Conservation (phyloP, 37 sponge, comb jelly and placozoan species). For the Tethya wilhelma region DNA sequence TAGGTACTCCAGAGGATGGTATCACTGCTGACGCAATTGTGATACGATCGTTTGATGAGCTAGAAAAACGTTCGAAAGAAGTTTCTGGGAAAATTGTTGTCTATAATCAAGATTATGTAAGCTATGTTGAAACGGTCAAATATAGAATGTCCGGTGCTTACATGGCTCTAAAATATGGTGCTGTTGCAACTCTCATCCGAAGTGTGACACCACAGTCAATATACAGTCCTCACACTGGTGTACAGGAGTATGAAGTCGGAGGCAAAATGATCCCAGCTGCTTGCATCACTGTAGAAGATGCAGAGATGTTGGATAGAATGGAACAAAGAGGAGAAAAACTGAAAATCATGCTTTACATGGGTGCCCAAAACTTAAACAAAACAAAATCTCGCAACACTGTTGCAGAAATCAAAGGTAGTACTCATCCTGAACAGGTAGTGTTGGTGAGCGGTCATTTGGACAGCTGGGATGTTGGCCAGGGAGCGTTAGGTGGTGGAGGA, state of each 20-base stretch:
- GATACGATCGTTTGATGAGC: slow-evolving; percentile 70
- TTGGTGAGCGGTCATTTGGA: slow-evolving; percentile 79
- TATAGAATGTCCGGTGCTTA: slow-evolving; percentile 56
- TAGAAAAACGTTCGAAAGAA: slow-evolving; percentile 3
- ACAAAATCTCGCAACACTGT: slow-evolving; percentile 62
- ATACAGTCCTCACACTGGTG: slow-evolving; percentile 57
- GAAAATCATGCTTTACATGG: slow-evolving; percentile 62
- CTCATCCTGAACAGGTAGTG: slow-evolving; percentile 61
- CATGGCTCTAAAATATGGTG: slow-evolving; percentile 60
- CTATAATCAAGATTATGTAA: slow-evolving; percentile 48
- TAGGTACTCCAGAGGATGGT: slow-evolving; percentile 50
- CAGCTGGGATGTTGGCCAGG: slow-evolving; percentile 84
- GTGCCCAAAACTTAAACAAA: slow-evolving; percentile 22
- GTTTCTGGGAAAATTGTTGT: slow-evolving; percentile 69
- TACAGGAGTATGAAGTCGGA: slow-evolving; percentile 23
- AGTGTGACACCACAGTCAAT: slow-evolving; percentile 65
- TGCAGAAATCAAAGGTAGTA: slow-evolving; percentile 59
- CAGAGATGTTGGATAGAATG: slow-evolving; percentile 68
- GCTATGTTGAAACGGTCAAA: slow-evolving; percentile 26
- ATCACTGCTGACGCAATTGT: slow-evolving; percentile 64
- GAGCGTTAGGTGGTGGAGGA: slow-evolving; percentile 80
- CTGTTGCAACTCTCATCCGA: slow-evolving; percentile 66
- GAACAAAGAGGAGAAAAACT: slow-evolving; percentile 28
- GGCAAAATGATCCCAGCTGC: slow-evolving; percentile 64
- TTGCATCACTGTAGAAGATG: slow-evolving; percentile 79